Evolutionary conservation across 2,113 vertebrate species (phyloP).

Genomic region (Ursus arctos): DNA sequence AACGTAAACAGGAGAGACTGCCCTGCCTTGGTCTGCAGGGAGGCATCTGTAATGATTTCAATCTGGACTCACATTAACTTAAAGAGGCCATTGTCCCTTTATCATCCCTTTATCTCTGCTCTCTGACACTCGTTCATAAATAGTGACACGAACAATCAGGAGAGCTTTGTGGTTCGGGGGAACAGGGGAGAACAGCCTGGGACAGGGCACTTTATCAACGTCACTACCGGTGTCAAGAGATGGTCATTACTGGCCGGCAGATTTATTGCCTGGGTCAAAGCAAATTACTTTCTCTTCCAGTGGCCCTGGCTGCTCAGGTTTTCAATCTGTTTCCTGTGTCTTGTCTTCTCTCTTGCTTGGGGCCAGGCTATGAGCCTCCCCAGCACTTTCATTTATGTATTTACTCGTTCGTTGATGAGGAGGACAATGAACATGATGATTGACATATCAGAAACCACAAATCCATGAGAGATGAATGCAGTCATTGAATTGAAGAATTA

Average conservation of each 20-base stretch:
- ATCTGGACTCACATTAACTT: conserved; percentile 30
- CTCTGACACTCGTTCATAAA: conserved; percentile 48
- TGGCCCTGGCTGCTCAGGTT: conserved; percentile 49
- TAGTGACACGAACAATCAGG: not conserved
- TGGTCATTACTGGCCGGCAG: conserved; percentile 84
- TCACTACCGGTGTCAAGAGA: conserved; percentile 82
- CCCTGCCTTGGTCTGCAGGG: not conserved
- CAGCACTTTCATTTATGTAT: not conserved
- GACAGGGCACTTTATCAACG: conserved; percentile 83
- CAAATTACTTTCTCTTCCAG: conserved; percentile 86
- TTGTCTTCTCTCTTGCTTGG: conserved; percentile 60
- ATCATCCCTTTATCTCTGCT: conserved; percentile 35
- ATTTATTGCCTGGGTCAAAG: conserved; percentile 88
- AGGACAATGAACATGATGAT: not conserved
- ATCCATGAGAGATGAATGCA: not conserved
- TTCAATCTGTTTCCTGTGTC: conserved; percentile 76
- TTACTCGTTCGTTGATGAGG: not conserved
- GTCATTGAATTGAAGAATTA: not conserved
- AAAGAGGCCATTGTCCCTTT: not conserved
- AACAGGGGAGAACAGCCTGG: not conserved
- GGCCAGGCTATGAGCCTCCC: not conserved
- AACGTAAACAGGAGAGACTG: not conserved
- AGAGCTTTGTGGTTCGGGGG: conserved; percentile 63
- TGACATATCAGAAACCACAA: not conserved
- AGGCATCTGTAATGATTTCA: conserved; percentile 60